Conservation (phyloP, 2,113 vertebrate species). For the Amphiprion percula region DNA sequence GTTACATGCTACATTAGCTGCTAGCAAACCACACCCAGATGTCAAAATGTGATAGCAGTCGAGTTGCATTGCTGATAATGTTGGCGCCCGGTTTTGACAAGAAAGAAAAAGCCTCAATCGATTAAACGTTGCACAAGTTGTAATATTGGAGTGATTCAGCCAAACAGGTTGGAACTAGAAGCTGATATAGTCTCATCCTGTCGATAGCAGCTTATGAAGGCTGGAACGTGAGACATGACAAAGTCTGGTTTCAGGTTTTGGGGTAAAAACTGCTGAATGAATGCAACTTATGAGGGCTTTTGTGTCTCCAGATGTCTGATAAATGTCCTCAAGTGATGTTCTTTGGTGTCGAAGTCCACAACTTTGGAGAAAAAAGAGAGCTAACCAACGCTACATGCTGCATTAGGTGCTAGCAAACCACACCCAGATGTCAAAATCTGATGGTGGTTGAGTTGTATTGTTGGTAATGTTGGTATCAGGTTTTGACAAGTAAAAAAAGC, state of each 20-base stretch:
- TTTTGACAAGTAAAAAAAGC: too few species aligned
- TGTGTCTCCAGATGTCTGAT: background rate
- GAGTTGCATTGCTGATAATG: too few species aligned
- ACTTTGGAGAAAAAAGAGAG: background rate
- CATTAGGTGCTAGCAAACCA: background rate
- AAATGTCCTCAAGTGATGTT: background rate
- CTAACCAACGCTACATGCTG: background rate
- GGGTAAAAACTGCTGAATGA: background rate
- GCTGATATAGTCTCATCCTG: too few species aligned
- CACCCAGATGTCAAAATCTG: background rate
- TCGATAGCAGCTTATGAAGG: background rate
- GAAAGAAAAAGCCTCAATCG: too few species aligned
- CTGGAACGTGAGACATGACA: conserved; percentile 26
- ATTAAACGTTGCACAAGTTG: too few species aligned
- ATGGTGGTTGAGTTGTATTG: background rate
- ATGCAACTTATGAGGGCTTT: background rate
- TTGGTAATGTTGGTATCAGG: too few species aligned
- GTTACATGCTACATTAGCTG: background rate
- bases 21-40: background rate
- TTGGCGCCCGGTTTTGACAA: too few species aligned
- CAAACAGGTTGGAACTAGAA: too few species aligned
- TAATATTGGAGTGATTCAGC: too few species aligned
- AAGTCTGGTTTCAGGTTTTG: conserved; percentile 18
- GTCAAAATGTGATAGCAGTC: background rate
- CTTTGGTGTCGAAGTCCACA: background rate